Evolutionary conservation across 2,888 invertebrate genomes (phyloP).

Genomic region (Drosophila neotestacea): DNA sequence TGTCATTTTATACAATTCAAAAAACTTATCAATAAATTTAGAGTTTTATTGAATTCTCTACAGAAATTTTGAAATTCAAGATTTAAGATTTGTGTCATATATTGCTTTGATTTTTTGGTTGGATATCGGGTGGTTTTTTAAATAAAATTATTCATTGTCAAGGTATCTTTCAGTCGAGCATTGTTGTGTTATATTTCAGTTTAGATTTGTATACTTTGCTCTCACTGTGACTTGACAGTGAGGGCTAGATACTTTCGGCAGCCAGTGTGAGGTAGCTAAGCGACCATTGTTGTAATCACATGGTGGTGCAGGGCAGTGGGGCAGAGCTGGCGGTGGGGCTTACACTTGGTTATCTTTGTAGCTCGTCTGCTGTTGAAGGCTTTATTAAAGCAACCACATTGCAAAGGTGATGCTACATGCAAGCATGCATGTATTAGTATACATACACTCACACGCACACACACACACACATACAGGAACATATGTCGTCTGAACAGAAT

Average conservation of each 20-base stretch:
- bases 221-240: slow-evolving; percentile 26
- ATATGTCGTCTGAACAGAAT: slow-evolving; percentile 27
- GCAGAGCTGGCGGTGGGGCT: slow-evolving; percentile 12
- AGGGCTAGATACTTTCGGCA: slow-evolving; percentile 33
- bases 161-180: slow-evolving; percentile 4
- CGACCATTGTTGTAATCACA: slow-evolving; percentile 59
- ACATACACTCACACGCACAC: slow-evolving; percentile 4
- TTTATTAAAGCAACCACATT: slow-evolving; percentile 63
- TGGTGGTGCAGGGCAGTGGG: slow-evolving; percentile 12
- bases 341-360: slow-evolving; percentile 59
- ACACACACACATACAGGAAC: slow-evolving; percentile 8
- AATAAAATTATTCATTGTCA: neutral
- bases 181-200: neutral
- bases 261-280: slow-evolving; percentile 21
- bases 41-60: no score
- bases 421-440: slow-evolving; percentile 45
- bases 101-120: no score
- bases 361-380: slow-evolving; percentile 69
- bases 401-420: slow-evolving; percentile 27
- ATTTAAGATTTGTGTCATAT: no score
- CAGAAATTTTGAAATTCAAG: no score
- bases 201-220: neutral
- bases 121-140: no score
- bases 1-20: no score
- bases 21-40: no score